phyloP scores from a whole-genome alignment of 2,113 vertebrate genomes.

The Trichomycterus rosablanca region DNA sequence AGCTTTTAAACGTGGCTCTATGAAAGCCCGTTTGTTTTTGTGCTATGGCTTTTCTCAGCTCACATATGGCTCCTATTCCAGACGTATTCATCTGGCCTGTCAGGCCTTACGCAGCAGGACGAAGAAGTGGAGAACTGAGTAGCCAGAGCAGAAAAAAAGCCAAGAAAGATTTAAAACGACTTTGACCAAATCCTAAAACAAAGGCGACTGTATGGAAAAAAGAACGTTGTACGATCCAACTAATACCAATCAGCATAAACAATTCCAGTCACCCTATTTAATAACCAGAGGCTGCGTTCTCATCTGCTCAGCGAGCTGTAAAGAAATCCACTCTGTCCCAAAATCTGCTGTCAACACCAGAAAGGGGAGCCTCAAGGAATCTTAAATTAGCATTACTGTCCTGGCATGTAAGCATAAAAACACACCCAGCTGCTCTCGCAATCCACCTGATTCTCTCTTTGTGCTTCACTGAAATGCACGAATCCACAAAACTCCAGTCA shows the following conservation, averaged over 20 bases:
- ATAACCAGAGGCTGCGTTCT: conserved; percentile 26
- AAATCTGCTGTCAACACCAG: conserved; percentile 20
- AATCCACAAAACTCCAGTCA: neutral
- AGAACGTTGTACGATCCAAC: too few species aligned
- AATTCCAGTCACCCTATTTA: conserved; percentile 16
- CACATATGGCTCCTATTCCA: conserved; percentile 47
- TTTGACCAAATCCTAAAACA: conserved; percentile 25
- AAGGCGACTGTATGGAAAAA: too few species aligned
- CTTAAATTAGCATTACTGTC: conserved; percentile 34
- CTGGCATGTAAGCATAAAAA: conserved; percentile 30
- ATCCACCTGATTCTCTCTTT: conserved; percentile 22
- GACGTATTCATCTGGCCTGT: conserved; percentile 41
- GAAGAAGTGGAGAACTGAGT: conserved; percentile 10
- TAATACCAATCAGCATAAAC: conserved; percentile 28
- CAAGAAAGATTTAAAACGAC: conserved; percentile 3
- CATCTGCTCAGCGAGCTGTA: conserved; percentile 39
- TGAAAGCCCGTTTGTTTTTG: conserved; percentile 40
- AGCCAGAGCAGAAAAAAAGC: neutral
- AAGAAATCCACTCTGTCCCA: conserved; percentile 26
- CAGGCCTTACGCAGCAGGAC: conserved; percentile 36
- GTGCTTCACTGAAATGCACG: neutral
- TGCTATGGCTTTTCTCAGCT: conserved; percentile 31
- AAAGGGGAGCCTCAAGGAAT: conserved; percentile 20
- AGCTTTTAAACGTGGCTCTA: conserved; percentile 27
- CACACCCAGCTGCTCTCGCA: conserved; percentile 26